Evolutionary conservation across 2,888 invertebrate species (phyloP), one percentile per base, ranked within the genome.

Genomic region (Meghimatium bilineatum): DNA sequence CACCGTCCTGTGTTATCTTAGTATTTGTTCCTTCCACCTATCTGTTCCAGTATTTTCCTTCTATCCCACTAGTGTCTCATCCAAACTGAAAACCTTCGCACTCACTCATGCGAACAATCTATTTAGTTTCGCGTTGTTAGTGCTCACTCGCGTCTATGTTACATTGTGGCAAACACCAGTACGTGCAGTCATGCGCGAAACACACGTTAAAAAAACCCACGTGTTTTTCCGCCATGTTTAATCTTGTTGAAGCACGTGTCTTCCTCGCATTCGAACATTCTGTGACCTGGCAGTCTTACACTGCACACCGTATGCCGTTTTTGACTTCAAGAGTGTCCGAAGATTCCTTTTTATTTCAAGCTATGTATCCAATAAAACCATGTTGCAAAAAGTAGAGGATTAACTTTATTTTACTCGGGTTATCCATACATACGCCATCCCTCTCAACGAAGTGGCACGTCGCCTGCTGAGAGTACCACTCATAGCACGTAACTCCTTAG

Each of bases 111-210:
- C 72, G 23, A 12, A 10, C 38, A 10, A 29, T 29, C 29, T n/a
- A 44, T 29, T n/a, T n/a, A 44, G 1, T 49, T 2, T 72, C n/a
- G 44, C 72, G 12, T 72, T 72, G 72, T 72, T 72, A 72, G 72
- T 10, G 44, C 72, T 72, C 72, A 49, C 72, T 72, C 72, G 38
- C 44, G 72, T 44, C 0, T 72, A 44, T 29, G 44, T 34, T 44
- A 72, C 72, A 44, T 72, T 44, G 44, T 72, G 26, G 44, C 72
- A 8, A 17, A 8, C 14, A 38, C 72, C 38, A 26, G 44, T 44
- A n/a, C 44, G 72, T 44, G 72, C 72, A 72, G 44, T 44, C 72
- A 72, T 44, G 72, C 72, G 72, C 72, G n/a, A 29, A n/a, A 72
- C 72, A n/a, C 44, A 44, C 44, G 72, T 72, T 44, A 29, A 0